phyloP scores from a whole-genome alignment of 2,888 invertebrate genomes.

The Phorcus lineatus region DNA sequence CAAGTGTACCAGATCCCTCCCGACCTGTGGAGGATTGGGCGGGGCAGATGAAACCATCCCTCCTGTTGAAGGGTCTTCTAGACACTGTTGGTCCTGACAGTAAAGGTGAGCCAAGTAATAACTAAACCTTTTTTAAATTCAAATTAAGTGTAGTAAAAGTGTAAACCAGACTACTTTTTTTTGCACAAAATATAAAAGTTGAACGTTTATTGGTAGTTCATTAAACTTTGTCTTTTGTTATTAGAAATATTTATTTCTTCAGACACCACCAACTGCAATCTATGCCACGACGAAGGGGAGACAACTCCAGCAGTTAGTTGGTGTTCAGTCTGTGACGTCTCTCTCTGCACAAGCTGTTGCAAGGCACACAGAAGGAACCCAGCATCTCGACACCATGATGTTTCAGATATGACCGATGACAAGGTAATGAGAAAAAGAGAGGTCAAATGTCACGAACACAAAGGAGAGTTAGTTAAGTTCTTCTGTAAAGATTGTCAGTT shows the following conservation, averaged over 20 bases:
- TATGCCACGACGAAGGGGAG: background rate
- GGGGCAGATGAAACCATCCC: no score
- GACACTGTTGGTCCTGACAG: no score
- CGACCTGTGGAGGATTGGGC: no score
- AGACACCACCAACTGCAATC: background rate
- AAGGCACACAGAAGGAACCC: background rate
- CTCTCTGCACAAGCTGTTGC: background rate
- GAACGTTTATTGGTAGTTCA: no score
- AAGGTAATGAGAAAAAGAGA: background rate
- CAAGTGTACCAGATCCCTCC: no score
- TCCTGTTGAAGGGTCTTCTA: no score
- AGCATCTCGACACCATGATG: background rate
- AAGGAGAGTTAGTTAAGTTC: background rate
- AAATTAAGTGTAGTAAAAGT: no score
- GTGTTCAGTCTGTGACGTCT: background rate
- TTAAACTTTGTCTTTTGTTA: no score
- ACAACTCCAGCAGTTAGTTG: background rate
- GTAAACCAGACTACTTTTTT: no score
- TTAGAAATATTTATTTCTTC: background rate
- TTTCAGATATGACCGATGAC: background rate
- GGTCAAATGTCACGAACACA: background rate
- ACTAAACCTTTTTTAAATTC: no score
- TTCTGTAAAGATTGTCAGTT: background rate
- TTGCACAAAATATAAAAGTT: no score
- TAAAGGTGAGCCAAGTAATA: no score